Base-by-base conservation (phyloP, 2,113 vertebrate genomes). In the Ailuropoda melanoleuca region DNA sequence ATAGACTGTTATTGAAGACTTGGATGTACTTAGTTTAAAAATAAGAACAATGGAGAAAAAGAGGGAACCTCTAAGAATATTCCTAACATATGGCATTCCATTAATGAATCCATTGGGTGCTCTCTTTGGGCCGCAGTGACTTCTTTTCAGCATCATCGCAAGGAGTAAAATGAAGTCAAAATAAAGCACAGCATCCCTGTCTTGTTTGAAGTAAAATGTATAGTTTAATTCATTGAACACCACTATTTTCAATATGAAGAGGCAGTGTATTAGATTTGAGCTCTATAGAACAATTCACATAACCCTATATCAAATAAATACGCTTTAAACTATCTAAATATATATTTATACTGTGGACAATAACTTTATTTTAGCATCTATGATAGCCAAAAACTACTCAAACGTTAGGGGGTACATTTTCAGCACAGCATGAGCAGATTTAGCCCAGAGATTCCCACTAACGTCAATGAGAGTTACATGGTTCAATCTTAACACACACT, bases 381-480 rank as follows among this genome's bases (percentile, higher is more conserved):
- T 56, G 88, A 89, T 96, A 96, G 92, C 62, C 0, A 1, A 92
- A 91, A 98, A 96, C 86, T 66, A 74, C 34, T 86, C 53, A 83
- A 96, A 92, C 96, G 46, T 18, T 78, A 93, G 89, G 95, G 84
- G 96, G 95, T 95, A 86, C 58, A 96, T 97, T 97, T 98, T 96
- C 68, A 93, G 81, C 97, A 94, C 96, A 97, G 97, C 77, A 66
- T 83, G 97, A 95, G 19, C 3, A 46, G 84, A 94, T 91, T 95
- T 87, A 95, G 82, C 75, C 50, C 80, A 96, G 94, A 96, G 64
- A 96, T 90, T 97, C 93, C 90, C 87, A 93, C 89, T 98, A 98
- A 96, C 1, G 2, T 85, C 89, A 94, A 43, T 72, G 80, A 72
- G 85, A 96, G 31, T 56, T 94, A 23, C 55, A 92, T 29, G 24